These are phyloP conservation scores for Ametastegia equiseti DNA, from an alignment of 2,888 invertebrate species.

Conservation along the genomic window DNA sequence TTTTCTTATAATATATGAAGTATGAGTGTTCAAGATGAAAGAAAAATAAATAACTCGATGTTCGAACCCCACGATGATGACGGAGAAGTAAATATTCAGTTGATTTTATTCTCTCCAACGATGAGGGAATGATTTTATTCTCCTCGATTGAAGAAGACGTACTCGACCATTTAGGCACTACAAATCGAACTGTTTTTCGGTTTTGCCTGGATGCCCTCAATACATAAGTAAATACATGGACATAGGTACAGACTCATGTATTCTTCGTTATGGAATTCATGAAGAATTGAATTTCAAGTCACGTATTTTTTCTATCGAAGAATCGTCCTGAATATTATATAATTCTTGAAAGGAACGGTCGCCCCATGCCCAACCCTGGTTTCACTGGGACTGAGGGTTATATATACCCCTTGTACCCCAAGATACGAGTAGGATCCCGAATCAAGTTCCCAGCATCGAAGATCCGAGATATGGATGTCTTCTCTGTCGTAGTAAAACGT, in stretches of 20 bases:
- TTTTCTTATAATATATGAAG: too few relatives aligned
- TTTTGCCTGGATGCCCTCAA: background rate
- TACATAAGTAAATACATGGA: background rate
- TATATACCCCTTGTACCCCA: background rate
- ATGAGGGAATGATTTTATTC: background rate
- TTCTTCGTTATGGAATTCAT: background rate
- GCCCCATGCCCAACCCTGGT: background rate
- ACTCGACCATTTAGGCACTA: background rate
- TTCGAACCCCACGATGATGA: background rate
- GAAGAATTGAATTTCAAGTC: constrained; percentile 25
- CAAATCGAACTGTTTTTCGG: background rate
- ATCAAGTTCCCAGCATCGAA: background rate
- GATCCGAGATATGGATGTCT: background rate
- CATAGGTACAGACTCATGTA: background rate
- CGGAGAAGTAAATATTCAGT: background rate
- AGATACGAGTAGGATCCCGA: background rate
- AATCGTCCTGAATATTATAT: constrained; percentile 46
- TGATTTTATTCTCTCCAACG: background rate
- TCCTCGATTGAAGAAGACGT: background rate
- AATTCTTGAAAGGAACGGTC: constrained; percentile 34
- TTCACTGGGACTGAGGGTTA: background rate
- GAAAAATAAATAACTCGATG: background rate
- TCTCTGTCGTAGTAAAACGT: background rate
- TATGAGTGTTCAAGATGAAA: too few relatives aligned
- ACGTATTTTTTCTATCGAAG: constrained; percentile 40